Percentiles rank a stretch among this genome's conserved stretches.
Evolutionary conservation across 1,140 invertebrate genomes (phyloP).

Genomic region (Heliothis virescens): DNA sequence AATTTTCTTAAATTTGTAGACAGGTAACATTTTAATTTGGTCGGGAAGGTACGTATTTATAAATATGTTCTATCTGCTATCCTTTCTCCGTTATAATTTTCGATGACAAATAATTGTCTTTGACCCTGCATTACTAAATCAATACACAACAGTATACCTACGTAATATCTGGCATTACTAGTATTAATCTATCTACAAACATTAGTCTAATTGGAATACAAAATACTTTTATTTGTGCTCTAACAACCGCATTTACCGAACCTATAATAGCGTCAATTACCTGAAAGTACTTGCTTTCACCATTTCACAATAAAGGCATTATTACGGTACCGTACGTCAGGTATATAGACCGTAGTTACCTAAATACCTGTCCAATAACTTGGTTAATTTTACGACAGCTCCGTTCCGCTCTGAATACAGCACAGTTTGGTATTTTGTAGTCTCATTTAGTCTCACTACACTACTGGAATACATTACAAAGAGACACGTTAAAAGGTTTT

Average conservation of each 20-base stretch:
- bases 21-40: no score
- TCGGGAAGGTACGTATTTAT: no score
- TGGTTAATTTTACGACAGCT: neutral
- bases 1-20: no score
- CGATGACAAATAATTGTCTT: no score
- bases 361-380: slow-evolving; percentile 16
- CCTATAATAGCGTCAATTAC: neutral
- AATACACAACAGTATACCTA: no score
- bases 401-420: slow-evolving; percentile 14
- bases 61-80: no score
- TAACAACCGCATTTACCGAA: neutral
- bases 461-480: neutral
- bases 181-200: no score
- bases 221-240: neutral
- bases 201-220: neutral
- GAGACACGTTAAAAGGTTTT: neutral
- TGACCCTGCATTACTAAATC: no score
- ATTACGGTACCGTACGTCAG: neutral
- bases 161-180: no score
- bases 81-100: no score
- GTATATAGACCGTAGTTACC: neutral
- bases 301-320: neutral
- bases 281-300: neutral
- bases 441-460: neutral
- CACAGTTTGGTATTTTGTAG: slow-evolving; percentile 15